These are phyloP conservation scores for Allophyes oxyacanthae DNA, from an alignment of 2,888 invertebrate genomes.

Conservation along the genomic window DNA sequence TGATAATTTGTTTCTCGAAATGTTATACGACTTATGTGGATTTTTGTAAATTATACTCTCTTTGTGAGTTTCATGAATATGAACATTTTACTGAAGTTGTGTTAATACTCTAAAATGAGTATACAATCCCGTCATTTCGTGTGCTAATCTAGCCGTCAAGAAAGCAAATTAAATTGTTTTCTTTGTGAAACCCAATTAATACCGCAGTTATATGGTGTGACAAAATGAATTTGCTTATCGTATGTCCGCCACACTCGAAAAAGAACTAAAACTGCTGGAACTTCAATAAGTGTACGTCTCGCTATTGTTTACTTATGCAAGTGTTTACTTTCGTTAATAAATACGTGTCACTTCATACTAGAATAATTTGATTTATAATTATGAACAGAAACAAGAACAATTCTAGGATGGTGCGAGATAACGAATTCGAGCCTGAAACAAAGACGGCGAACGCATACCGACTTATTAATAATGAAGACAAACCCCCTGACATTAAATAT, in stretches of 20 bases:
- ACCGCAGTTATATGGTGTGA: constrained; percentile 26
- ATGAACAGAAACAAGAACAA: constrained; percentile 86
- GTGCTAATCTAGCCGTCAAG: constrained; percentile 9
- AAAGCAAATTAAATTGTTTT: constrained; percentile 19
- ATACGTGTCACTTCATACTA: constrained; percentile 47
- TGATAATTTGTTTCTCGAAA: too few species aligned
- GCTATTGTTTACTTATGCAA: constrained; percentile 32
- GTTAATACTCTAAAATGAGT: too few species aligned
- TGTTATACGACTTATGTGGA: too few species aligned
- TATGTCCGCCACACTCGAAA: constrained; percentile 6
- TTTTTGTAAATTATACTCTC: too few species aligned
- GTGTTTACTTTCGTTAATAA: constrained; percentile 32
- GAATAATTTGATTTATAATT: constrained; percentile 59
- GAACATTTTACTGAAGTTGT: not conserved
- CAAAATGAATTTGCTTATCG: constrained; percentile 39
- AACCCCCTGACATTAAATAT: constrained; percentile 80
- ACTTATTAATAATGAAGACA: constrained; percentile 74
- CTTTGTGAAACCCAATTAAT: constrained; percentile 13
- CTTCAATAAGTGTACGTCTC: constrained; percentile 25
- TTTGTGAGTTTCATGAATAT: not conserved
- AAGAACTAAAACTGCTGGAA: constrained; percentile 34
- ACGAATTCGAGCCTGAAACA: constrained; percentile 65
- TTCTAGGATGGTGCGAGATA: constrained; percentile 74
- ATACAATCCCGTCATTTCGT: not conserved
- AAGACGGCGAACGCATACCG: constrained; percentile 71